Conservation (phyloP, 2,797 vertebrate species). For the Melopsittacus undulatus region DNA sequence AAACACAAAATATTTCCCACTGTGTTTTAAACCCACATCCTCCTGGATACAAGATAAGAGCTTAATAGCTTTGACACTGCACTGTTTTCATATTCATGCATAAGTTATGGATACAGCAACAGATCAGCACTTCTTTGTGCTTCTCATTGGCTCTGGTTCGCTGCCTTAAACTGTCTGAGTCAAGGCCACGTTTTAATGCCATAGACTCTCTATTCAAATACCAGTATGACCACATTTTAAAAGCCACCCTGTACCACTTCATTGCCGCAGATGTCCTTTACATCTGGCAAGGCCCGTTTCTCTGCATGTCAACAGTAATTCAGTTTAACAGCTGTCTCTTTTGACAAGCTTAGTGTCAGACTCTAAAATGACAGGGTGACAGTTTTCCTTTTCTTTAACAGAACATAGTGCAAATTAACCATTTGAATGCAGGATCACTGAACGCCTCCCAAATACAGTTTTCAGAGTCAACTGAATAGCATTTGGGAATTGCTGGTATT, state of each 20-base stretch:
- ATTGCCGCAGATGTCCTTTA: conserved; percentile 83
- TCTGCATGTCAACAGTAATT: conserved; percentile 82
- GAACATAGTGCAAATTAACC: conserved; percentile 77
- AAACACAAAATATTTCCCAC: conserved; percentile 47
- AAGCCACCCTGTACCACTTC: conserved; percentile 78
- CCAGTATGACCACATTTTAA: conserved; percentile 77
- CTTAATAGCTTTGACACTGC: conserved; percentile 40
- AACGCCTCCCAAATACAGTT: conserved; percentile 1
- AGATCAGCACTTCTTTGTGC: conserved; percentile 70
- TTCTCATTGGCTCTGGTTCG: conserved; percentile 64
- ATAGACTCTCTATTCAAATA: conserved; percentile 73
- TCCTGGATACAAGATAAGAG: conserved; percentile 54
- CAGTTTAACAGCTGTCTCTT: conserved; percentile 85
- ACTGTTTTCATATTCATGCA: conserved; percentile 51
- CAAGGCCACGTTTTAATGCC: conserved; percentile 74
- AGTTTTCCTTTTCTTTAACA: conserved; percentile 77
- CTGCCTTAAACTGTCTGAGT: conserved; percentile 67
- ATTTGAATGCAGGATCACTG: conserved; percentile 59
- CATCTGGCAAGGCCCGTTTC: conserved; percentile 81
- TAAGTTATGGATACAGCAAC: conserved; percentile 64
- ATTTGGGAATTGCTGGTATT: conserved; percentile 24
- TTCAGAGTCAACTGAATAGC: conserved; percentile 2
- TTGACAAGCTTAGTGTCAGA: conserved; percentile 84
- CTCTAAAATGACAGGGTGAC: conserved; percentile 81
- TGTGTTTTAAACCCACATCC: conserved; percentile 51